Percentiles rank a stretch among this genome's conserved stretches.
Conservation (phyloP, 2,888 invertebrate genomes). For the Volucella inflata region DNA sequence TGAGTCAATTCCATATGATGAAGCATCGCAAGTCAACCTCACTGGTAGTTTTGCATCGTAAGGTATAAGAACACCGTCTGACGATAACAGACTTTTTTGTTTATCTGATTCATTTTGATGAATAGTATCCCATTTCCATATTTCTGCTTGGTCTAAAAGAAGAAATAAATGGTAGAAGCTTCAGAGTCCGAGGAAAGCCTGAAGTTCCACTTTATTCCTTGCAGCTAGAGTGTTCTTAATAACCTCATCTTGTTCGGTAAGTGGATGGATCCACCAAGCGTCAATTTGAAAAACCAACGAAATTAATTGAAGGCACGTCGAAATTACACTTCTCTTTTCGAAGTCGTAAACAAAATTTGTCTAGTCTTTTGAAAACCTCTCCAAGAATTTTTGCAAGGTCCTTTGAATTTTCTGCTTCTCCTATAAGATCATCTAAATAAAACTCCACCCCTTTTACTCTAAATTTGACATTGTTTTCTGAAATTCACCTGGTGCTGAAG, state of each 20-base stretch:
- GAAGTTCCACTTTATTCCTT: constrained; percentile 47
- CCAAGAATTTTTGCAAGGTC: constrained; percentile 44
- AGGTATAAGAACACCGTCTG: constrained; percentile 56
- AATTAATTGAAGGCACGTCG: constrained; percentile 46
- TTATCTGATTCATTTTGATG: constrained; percentile 58
- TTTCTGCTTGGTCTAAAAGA: constrained; percentile 68
- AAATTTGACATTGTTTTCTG: neutral
- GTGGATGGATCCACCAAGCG: constrained; percentile 36
- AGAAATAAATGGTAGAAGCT: constrained; percentile 43
- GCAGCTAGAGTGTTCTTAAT: constrained; percentile 58
- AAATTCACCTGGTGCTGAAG: constrained; percentile 45
- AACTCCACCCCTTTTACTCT: constrained; percentile 75
- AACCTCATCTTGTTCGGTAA: constrained; percentile 47
- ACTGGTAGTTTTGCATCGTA: constrained; percentile 60
- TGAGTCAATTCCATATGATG: constrained; percentile 66
- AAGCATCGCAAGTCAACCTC: constrained; percentile 66
- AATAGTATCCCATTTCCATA: constrained; percentile 44
- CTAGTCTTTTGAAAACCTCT: constrained; percentile 38
- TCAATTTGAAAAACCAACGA: constrained; percentile 65
- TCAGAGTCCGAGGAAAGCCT: constrained; percentile 65
- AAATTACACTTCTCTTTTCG: constrained; percentile 62
- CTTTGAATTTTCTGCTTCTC: constrained; percentile 52
- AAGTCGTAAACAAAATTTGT: constrained; percentile 40
- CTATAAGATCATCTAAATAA: constrained; percentile 67
- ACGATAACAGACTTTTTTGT: constrained; percentile 58